Evolutionary conservation across 2,888 invertebrate species (phyloP).

Genomic region (Hypomecis punctinalis): DNA sequence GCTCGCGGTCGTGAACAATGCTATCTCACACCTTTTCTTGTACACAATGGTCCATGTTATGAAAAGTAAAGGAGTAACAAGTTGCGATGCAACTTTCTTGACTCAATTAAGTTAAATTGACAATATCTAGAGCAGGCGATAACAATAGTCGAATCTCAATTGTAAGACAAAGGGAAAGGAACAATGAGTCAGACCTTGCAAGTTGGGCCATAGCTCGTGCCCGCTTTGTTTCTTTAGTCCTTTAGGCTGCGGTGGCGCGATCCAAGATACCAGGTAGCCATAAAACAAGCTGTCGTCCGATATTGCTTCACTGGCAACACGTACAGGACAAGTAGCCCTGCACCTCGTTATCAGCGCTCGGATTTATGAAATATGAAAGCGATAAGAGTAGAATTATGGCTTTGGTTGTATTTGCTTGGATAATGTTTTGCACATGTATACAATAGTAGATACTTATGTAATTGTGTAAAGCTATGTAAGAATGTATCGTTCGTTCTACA

Average conservation of each 20-base stretch:
- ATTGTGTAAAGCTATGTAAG: not conserved
- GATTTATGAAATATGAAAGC: conserved; percentile 38
- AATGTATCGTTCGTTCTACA: too few relatives aligned
- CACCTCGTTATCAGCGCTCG: conserved; percentile 40
- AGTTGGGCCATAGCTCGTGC: conserved; percentile 17
- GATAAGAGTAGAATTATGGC: conserved; percentile 31
- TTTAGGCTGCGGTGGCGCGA: conserved; percentile 53
- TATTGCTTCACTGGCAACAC: conserved; percentile 46
- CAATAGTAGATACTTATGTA: not conserved
- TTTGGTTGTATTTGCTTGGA: conserved; percentile 1
- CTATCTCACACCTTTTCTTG: conserved; percentile 52
- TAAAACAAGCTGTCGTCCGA: conserved; percentile 71
- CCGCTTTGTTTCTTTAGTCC: conserved; percentile 30
- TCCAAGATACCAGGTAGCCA: conserved; percentile 69
- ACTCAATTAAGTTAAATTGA: conserved; percentile 18
- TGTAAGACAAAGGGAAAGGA: conserved; percentile 38
- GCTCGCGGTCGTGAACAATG: conserved; percentile 62
- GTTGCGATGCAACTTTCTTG: conserved; percentile 9
- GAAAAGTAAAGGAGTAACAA: conserved; percentile 3
- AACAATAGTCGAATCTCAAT: conserved; percentile 13
- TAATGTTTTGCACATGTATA: not conserved
- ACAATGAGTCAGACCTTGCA: conserved; percentile 25
- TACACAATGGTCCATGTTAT: conserved; percentile 37
- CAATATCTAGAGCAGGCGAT: conserved; percentile 7
- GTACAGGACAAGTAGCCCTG: conserved; percentile 36